A percentile compares a stretch with the other conserved stretches of the same genome.
Conservation (phyloP, 2,113 vertebrate species). For the Strigops habroptila region DNA sequence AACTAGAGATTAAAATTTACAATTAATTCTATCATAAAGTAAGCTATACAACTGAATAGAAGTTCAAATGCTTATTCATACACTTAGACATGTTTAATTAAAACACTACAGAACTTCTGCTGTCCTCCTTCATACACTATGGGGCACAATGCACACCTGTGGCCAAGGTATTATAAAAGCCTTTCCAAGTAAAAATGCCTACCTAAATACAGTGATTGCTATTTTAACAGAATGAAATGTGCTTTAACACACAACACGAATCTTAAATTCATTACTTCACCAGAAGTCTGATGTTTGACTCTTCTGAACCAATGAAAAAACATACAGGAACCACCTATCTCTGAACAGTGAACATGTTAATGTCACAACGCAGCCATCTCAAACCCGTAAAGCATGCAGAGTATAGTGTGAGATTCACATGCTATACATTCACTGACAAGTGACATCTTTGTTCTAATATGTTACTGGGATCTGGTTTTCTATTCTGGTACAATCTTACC, state of each 20-base stretch:
- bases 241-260: not conserved
- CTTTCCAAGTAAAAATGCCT: not conserved
- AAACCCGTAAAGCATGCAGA: not conserved
- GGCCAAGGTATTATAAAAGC: not conserved
- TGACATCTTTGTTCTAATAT: not conserved
- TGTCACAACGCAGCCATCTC: not conserved
- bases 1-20: not conserved
- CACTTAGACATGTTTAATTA: not conserved
- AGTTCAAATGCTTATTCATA: not conserved
- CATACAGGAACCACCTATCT: not conserved
- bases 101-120: not conserved
- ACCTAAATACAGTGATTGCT: not conserved
- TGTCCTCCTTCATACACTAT: not conserved
- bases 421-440: not conserved
- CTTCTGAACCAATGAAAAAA: not conserved
- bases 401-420: not conserved
- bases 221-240: not conserved
- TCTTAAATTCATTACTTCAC: not conserved
- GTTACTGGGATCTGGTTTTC: not conserved
- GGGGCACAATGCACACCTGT: not conserved
- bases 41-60: not conserved
- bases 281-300: not conserved
- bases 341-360: not conserved
- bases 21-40: not conserved
- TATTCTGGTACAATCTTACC: not conserved